A percentile compares a stretch with the other conserved stretches of the same genome.
Evolutionary conservation across 2,888 invertebrate genomes (phyloP).

Genomic region (Schizotus pectinicornis): DNA sequence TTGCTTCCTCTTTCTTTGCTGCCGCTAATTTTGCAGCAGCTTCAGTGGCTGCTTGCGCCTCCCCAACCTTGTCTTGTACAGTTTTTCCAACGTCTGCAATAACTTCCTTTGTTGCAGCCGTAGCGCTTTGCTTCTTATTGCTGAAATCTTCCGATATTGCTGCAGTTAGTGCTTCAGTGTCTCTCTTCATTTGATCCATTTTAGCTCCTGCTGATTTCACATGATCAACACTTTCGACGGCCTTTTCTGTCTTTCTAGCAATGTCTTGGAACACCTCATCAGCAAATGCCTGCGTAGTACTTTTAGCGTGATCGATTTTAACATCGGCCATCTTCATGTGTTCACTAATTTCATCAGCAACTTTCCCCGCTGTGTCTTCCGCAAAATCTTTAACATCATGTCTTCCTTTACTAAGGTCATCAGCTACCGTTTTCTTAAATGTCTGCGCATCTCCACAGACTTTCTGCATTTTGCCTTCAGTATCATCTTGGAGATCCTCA

Average conservation of each 20-base stretch:
- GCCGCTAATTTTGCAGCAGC: background rate
- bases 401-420: constrained; percentile 20
- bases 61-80: too few species aligned
- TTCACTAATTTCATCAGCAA: background rate
- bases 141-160: too few species aligned
- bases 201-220: too few species aligned
- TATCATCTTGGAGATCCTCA: background rate
- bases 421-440: constrained; percentile 14
- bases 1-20: background rate
- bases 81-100: too few species aligned
- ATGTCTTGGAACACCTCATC: too few species aligned
- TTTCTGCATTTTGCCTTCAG: constrained; percentile 20
- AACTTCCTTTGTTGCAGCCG: too few species aligned
- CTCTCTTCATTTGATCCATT: too few species aligned
- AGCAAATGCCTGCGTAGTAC: background rate
- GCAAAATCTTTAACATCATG: constrained; percentile 15
- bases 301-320: background rate
- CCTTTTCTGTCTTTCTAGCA: too few species aligned
- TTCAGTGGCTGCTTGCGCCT: background rate
- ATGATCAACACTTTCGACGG: too few species aligned
- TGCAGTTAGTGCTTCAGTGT: too few species aligned
- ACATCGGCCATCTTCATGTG: background rate
- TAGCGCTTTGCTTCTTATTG: too few species aligned
- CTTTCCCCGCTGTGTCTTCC: background rate
- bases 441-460: constrained; percentile 12